Percentiles rank a stretch among this genome's conserved stretches.
These are phyloP conservation scores for Crotalus helleri DNA, from an alignment of 2,113 vertebrate species.

Conservation along the genomic window DNA sequence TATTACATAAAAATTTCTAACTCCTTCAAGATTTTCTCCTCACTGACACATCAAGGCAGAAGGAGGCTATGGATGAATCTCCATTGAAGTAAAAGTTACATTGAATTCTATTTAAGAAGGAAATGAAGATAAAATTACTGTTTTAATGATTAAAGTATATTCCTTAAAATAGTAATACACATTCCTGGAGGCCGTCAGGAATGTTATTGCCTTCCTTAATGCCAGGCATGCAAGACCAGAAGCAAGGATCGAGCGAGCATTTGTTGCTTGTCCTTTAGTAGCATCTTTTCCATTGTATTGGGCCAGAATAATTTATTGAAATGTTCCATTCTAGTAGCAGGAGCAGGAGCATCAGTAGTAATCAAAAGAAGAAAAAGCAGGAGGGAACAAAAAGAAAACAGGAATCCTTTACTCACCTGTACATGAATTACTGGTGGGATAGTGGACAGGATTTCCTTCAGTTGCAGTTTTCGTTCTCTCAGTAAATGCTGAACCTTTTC, in stretches of 20 bases:
- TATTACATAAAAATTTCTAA: not conserved
- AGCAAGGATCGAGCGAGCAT: not conserved
- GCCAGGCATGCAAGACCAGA: not conserved
- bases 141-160: not conserved
- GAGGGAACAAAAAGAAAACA: not conserved
- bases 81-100: not conserved
- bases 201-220: not conserved
- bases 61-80: not conserved
- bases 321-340: not conserved
- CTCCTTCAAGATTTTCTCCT: not conserved
- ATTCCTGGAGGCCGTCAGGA: not conserved
- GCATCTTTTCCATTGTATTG: not conserved
- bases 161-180: not conserved
- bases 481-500: not conserved
- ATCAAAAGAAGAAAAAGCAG: not conserved
- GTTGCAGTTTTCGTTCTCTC: not conserved
- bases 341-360: not conserved
- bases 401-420: not conserved
- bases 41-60: not conserved
- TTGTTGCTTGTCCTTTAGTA: not conserved
- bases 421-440: not conserved
- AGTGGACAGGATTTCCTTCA: not conserved
- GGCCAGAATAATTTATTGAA: not conserved
- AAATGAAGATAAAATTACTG: not conserved
- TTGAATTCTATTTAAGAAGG: not conserved